Percentiles rank a stretch among this genome's conserved stretches.
These are phyloP conservation scores for Xestia rhomboidea DNA, from an alignment of 2,888 invertebrate genomes.

Conservation along the genomic window DNA sequence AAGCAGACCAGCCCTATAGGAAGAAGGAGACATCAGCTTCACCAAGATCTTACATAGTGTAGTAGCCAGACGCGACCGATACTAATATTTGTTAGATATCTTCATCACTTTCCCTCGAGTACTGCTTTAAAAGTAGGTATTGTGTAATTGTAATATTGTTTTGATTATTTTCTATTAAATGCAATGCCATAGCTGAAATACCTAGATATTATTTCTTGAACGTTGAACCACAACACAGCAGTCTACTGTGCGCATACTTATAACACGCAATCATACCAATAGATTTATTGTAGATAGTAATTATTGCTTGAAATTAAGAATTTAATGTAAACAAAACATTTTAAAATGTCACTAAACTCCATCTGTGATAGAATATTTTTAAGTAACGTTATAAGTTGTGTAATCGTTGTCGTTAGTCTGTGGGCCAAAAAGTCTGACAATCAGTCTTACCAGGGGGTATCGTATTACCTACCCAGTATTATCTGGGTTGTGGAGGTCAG, in stretches of 20 bases:
- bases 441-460: too few relatives aligned
- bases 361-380: constrained; percentile 78
- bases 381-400: too few relatives aligned
- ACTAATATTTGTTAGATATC: not conserved
- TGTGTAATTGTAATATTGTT: constrained; percentile 27
- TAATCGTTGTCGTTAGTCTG: too few relatives aligned
- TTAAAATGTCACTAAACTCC: constrained; percentile 76
- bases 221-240: constrained; percentile 20
- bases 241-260: constrained; percentile 50
- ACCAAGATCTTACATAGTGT: too few relatives aligned
- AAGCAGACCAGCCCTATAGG: too few relatives aligned
- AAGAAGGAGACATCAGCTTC: too few relatives aligned
- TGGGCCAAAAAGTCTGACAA: too few relatives aligned
- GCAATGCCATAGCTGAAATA: too few relatives aligned
- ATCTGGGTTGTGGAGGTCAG: too few relatives aligned
- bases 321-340: constrained; percentile 77
- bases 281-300: constrained; percentile 79
- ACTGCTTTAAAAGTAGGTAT: constrained; percentile 42
- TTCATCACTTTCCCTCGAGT: not conserved
- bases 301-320: constrained; percentile 67
- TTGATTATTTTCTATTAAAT: constrained; percentile 21
- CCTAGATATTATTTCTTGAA: too few relatives aligned
- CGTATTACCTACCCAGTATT: too few relatives aligned
- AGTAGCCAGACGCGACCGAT: too few relatives aligned
- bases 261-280: constrained; percentile 74